Conservation (phyloP, 2,797 vertebrate genomes). For the Sylvilagus floridanus region DNA sequence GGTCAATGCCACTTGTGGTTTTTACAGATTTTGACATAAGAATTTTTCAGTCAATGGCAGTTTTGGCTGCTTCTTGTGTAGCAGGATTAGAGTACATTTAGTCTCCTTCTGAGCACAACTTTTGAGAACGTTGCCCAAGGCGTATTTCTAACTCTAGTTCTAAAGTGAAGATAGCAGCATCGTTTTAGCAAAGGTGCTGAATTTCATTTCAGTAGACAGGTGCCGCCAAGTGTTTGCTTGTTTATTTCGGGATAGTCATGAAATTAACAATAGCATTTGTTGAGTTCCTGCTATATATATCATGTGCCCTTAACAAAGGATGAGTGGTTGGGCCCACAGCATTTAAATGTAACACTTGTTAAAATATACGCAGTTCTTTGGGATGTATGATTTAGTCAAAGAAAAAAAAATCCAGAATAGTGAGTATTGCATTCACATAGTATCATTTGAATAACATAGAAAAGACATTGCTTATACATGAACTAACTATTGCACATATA, state of each 20-base stretch:
- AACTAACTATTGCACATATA: not conserved
- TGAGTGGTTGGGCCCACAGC: not conserved
- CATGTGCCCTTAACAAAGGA: not conserved
- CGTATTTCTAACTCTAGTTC: not conserved
- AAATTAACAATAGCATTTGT: not conserved
- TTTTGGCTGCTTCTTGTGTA: not conserved
- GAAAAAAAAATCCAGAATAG: not conserved
- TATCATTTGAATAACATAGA: not conserved
- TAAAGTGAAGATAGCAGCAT: not conserved
- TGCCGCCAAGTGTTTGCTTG: not conserved
- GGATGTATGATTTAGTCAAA: not conserved
- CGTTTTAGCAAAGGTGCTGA: not conserved
- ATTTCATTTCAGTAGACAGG: constrained; percentile 60
- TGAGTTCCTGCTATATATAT: not conserved
- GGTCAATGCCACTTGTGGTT: not conserved
- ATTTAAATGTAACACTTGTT: not conserved
- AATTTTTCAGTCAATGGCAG: not conserved
- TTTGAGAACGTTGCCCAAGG: constrained; percentile 22
- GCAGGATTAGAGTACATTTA: constrained; percentile 44
- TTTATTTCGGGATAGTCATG: constrained; percentile 33
- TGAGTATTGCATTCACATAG: not conserved
- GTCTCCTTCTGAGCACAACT: not conserved
- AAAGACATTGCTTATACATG: not conserved
- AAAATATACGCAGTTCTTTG: not conserved
- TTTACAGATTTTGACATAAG: constrained; percentile 16